phyloP scores from a whole-genome alignment of 2,113 vertebrate species.

The Laterallus jamaicensis region DNA sequence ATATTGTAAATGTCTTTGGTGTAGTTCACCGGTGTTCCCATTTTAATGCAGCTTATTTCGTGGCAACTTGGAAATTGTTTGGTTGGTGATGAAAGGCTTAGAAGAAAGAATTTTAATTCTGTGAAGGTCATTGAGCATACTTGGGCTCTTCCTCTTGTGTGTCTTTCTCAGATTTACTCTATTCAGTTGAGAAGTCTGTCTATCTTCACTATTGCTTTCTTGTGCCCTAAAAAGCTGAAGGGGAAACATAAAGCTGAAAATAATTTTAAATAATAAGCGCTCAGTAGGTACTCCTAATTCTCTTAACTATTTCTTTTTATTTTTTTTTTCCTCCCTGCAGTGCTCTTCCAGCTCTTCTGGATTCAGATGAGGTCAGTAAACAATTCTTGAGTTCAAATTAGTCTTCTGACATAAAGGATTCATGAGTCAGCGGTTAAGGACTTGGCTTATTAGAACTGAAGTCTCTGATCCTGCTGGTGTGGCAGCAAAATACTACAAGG shows the following conservation, averaged over 20 bases:
- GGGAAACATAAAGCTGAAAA: background rate
- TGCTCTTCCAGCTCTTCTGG: slow-evolving; percentile 82
- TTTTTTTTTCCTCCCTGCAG: background rate
- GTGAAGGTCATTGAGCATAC: background rate
- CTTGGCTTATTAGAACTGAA: background rate
- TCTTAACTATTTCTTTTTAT: background rate
- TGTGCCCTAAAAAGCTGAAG: background rate
- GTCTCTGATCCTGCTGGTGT: background rate
- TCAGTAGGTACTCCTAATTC: background rate
- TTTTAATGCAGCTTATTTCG: background rate
- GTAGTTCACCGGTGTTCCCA: background rate
- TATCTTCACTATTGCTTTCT: background rate
- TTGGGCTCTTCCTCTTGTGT: background rate
- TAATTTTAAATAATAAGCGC: background rate
- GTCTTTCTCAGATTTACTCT: background rate
- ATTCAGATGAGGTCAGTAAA: slow-evolving; percentile 86
- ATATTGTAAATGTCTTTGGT: background rate
- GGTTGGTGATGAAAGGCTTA: background rate
- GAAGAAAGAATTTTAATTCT: background rate
- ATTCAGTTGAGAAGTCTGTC: background rate
- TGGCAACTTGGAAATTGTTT: background rate
- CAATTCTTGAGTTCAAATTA: slow-evolving; percentile 14
- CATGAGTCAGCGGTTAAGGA: background rate
- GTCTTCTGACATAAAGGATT: slow-evolving; percentile 33
- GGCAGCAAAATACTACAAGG: background rate